phyloP scores from a whole-genome alignment of 2,888 invertebrate species.

The Orthonevra nobilis region DNA sequence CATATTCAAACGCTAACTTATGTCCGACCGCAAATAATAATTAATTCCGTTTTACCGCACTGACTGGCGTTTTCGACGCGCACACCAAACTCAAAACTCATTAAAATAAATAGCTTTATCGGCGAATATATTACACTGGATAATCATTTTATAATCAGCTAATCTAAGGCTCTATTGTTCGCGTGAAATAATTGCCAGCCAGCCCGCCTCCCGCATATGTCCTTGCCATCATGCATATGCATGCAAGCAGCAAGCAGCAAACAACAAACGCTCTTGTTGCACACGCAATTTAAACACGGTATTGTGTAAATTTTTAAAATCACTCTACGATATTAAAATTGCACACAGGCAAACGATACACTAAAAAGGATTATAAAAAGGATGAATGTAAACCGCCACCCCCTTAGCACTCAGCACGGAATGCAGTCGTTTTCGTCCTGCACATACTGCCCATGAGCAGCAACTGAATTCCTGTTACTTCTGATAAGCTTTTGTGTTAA shows the following conservation, averaged over 20 bases:
- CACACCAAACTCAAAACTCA: slow-evolving; percentile 49
- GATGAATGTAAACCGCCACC: slow-evolving; percentile 18
- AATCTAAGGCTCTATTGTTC: slow-evolving; percentile 59
- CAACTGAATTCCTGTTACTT: slow-evolving; percentile 36
- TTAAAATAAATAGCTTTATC: slow-evolving; percentile 63
- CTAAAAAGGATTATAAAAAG: slow-evolving; percentile 45
- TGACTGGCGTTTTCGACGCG: slow-evolving; percentile 6
- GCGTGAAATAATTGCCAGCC: slow-evolving; percentile 49
- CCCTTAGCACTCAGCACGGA: slow-evolving; percentile 31
- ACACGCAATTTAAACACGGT: slow-evolving; percentile 64
- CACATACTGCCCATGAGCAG: slow-evolving; percentile 1
- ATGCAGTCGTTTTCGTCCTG: slow-evolving; percentile 45
- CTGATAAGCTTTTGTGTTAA: slow-evolving; percentile 55
- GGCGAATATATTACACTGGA: slow-evolving; percentile 58
- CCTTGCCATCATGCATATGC: slow-evolving; percentile 40
- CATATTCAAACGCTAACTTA: slow-evolving; percentile 7
- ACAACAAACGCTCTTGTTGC: slow-evolving; percentile 30
- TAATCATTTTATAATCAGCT: slow-evolving; percentile 65
- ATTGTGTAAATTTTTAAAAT: slow-evolving; percentile 68
- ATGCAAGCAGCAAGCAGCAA: too few species aligned
- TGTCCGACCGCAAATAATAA: slow-evolving; percentile 22
- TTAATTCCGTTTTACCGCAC: slow-evolving; percentile 11
- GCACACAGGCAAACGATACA: slow-evolving; percentile 29
- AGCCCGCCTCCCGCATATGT: not conserved
- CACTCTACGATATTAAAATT: slow-evolving; percentile 64